phyloP scores from a whole-genome alignment of 2,888 invertebrate species.

The Limnephilus rhombicus region DNA sequence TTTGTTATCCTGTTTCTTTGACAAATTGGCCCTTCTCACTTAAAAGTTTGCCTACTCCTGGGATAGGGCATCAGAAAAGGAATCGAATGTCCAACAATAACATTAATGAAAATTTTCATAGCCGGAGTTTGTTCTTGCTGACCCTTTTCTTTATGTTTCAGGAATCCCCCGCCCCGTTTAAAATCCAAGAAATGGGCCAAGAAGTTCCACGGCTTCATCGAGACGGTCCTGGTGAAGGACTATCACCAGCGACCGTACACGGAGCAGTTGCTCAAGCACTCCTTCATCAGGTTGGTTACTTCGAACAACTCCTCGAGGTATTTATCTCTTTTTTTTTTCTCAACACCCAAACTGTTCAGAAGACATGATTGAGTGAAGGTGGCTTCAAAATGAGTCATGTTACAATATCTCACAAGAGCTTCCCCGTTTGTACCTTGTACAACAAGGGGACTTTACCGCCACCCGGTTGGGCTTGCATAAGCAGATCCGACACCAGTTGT shows the following conservation, averaged over 20 bases:
- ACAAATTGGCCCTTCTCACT: too few species aligned
- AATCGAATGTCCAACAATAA: background rate
- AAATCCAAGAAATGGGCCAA: conserved; percentile 99
- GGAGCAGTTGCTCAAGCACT: conserved; percentile 97
- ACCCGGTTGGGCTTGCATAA: too few species aligned
- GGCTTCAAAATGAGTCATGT: background rate
- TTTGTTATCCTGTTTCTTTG: too few species aligned
- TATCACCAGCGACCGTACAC: conserved; percentile 99
- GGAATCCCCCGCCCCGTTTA: conserved; percentile 97
- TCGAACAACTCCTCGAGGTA: background rate
- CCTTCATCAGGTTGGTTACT: conserved; percentile 86
- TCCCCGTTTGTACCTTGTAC: too few species aligned
- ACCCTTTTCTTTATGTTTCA: conserved; percentile 67
- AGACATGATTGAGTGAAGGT: background rate
- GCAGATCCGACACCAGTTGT: too few species aligned
- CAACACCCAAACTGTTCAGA: background rate
- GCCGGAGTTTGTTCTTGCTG: background rate
- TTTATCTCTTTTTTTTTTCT: background rate
- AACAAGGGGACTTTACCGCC: too few species aligned
- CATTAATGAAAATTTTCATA: background rate
- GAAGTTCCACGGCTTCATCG: conserved; percentile 98
- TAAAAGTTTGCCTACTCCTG: too few species aligned
- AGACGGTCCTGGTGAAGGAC: conserved; percentile 98
- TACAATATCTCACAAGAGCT: too few species aligned
- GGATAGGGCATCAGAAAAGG: too few species aligned